Conservation (phyloP, 2,113 vertebrate genomes). For the Salvelinus alpinus region DNA sequence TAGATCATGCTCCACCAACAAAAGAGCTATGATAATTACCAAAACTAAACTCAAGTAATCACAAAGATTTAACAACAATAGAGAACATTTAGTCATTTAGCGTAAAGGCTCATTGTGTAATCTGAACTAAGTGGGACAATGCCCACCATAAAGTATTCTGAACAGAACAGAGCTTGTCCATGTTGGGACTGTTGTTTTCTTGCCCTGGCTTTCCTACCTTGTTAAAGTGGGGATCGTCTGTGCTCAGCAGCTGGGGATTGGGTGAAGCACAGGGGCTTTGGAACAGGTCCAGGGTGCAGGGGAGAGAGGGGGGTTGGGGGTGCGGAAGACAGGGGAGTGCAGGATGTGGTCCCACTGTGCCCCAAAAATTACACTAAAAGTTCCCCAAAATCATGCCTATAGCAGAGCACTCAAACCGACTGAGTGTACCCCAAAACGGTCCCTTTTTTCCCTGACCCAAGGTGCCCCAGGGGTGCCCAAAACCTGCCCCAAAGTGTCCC, state of each 20-base stretch:
- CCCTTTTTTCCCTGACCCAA: too few relatives aligned
- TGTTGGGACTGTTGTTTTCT: constrained; percentile 5
- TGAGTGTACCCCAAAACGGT: too few relatives aligned
- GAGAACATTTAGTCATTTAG: background rate
- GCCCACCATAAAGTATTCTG: background rate
- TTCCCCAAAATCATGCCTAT: too few relatives aligned
- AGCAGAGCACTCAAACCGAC: too few relatives aligned
- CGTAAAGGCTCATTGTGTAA: background rate
- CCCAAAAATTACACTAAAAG: constrained; percentile 29
- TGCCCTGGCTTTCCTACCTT: constrained; percentile 6
- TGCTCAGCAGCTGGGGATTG: background rate
- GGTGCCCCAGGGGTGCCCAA: too few relatives aligned
- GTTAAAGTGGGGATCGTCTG: background rate
- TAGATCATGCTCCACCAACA: background rate
- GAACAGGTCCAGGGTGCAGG: constrained; percentile 29
- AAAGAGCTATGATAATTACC: background rate
- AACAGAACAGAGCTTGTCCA: background rate
- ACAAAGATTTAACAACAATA: background rate
- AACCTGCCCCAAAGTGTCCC: too few relatives aligned
- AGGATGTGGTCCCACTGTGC: constrained; percentile 20
- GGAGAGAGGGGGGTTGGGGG: constrained; percentile 2
- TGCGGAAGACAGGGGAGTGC: background rate
- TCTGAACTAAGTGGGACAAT: background rate
- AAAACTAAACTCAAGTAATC: background rate
- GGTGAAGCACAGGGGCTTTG: background rate